Evolutionary conservation across 2,888 invertebrate species (phyloP), one percentile per base, ranked within the genome.

Genomic region (Catocala sponsa): DNA sequence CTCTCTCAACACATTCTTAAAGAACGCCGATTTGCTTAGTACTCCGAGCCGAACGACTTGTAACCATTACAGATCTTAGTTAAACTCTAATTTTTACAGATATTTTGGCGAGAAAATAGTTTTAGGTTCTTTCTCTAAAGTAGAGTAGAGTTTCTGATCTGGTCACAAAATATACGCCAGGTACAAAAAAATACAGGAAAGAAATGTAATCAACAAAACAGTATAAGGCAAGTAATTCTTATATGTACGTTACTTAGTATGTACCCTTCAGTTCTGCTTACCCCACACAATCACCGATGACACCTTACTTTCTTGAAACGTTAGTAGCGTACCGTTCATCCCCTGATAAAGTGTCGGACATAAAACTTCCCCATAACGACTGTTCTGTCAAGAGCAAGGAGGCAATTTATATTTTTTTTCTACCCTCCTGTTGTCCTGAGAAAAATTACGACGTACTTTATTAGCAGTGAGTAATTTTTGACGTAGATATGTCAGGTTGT

Each of bases 331-430:
- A 38, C 59, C 79, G 79, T 79, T 85, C 85, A 89, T 87, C 85
- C 84, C 70, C 77, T 91, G 90, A 91, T 85, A 91, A 90, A 91
- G 82, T 78, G 83, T 61, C 50, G 79, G 67, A 83, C 88, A 91
- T 91, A 91, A 91, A 91, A 88, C 85, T 86, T 81, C 71, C 69
- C 78, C 82, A 84, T 89, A 91, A 91, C 86, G 90, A 87, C 89
- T 87, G 79, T 83, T 86, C 88, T 91, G 91, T 89, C 91, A 90
- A 79, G 79, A 82, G 78, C 91, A 91, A 87, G 86, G 82, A 81
- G 81, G 84, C 86, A 82, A 91, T 91, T 87, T 88, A 89, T 90
- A 81, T 84, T 71, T 80, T 78, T 78, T 72, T 69, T 71, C 65
- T 72, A 72, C 72, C 67, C 68, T 65, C 66, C 70, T 65, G 68